Percentiles rank a stretch among this genome's conserved stretches.
Evolutionary conservation across 2,888 invertebrate genomes (phyloP).

Genomic region (Leptodirus hochenwartii): DNA sequence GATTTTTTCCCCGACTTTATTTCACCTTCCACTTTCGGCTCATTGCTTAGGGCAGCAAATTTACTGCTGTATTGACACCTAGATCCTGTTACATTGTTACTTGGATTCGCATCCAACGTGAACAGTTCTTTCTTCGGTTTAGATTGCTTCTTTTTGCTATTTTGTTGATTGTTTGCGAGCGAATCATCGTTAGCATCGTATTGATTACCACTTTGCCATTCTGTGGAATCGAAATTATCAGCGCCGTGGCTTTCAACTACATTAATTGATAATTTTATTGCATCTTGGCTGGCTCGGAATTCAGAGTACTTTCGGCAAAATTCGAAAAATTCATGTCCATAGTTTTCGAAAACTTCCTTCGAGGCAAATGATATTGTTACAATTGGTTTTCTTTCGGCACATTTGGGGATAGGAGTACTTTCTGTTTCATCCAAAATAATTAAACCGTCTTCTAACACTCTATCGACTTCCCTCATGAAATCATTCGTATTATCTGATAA

Average conservation of each 20-base stretch:
- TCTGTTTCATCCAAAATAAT: too few species aligned
- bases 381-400: conserved; percentile 3
- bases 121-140: conserved; percentile 5
- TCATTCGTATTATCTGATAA: too few species aligned
- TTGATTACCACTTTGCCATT: too few species aligned
- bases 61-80: conserved; percentile 15
- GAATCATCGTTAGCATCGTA: too few species aligned
- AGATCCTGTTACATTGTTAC: conserved; percentile 9
- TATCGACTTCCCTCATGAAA: too few species aligned
- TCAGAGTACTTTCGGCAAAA: conserved; percentile 7
- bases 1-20: too few species aligned
- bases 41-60: conserved; percentile 4
- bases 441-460: too few species aligned
- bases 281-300: conserved; percentile 4
- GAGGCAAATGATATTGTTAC: conserved; percentile 8
- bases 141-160: conserved; percentile 10
- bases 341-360: conserved; percentile 3
- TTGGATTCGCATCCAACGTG: conserved; percentile 4
- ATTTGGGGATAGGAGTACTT: too few species aligned
- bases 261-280: neutral
- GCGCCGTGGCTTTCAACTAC: neutral
- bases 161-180: too few species aligned
- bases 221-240: neutral
- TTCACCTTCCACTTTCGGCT: too few species aligned
- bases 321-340: conserved; percentile 7